Evolutionary conservation across 2,888 invertebrate genomes (phyloP).

Genomic region (Thymelicus acteon): DNA sequence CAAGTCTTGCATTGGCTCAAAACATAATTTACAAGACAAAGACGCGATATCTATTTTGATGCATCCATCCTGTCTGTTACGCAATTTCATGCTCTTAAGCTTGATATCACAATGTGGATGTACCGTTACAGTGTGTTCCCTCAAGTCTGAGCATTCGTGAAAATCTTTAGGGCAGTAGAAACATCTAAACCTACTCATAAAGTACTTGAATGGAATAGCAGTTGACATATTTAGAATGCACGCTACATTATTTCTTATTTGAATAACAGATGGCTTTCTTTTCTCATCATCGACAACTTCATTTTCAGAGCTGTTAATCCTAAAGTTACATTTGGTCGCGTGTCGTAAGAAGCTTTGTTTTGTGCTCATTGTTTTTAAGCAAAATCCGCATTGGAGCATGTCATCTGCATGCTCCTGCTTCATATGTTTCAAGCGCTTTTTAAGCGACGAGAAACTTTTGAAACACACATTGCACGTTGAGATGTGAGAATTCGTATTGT

Average conservation of each 20-base stretch:
- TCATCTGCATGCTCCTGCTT: constrained; percentile 59
- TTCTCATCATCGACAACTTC: constrained; percentile 47
- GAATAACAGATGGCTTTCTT: constrained; percentile 55
- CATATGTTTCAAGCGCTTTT: constrained; percentile 63
- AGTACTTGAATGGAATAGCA: constrained; percentile 70
- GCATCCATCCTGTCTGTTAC: constrained; percentile 62
- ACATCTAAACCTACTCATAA: constrained; percentile 67
- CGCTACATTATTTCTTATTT: constrained; percentile 61
- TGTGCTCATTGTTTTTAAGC: constrained; percentile 58
- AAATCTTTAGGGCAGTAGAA: constrained; percentile 74
- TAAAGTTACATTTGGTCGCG: constrained; percentile 47
- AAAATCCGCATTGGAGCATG: constrained; percentile 61
- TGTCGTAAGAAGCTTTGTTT: constrained; percentile 65
- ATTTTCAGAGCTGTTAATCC: constrained; percentile 18
- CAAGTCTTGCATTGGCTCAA: constrained; percentile 53
- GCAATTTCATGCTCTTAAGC: constrained; percentile 62
- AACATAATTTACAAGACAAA: constrained; percentile 64
- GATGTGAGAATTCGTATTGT: constrained; percentile 59
- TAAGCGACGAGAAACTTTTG: constrained; percentile 57
- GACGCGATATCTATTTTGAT: constrained; percentile 68
- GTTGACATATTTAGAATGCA: constrained; percentile 69
- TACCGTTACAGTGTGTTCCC: constrained; percentile 59
- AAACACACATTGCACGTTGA: constrained; percentile 70
- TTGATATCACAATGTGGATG: constrained; percentile 68
- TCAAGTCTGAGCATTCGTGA: constrained; percentile 60